Evolutionary conservation across 2,113 vertebrate species (phyloP).

Genomic region (Lates calcarifer): DNA sequence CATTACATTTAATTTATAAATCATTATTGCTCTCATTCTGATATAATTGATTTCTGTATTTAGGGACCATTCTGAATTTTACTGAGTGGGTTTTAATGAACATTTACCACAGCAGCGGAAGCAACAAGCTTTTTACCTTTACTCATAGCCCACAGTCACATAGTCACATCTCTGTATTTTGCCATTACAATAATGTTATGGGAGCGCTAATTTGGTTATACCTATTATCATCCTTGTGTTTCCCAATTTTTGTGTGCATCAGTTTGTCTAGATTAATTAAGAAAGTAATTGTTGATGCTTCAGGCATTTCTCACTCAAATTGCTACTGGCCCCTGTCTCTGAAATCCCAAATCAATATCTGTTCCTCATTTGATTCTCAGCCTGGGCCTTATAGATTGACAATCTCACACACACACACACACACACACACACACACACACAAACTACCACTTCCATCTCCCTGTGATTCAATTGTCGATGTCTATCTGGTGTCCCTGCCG

Average conservation of each 20-base stretch:
- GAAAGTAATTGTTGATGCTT: conserved; percentile 57
- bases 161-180: not conserved
- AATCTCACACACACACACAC: conserved; percentile 18
- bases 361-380: conserved; percentile 57
- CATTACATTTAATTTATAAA: conserved; percentile 1
- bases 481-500: conserved; percentile 41
- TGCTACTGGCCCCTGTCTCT: conserved; percentile 43
- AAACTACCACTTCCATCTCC: conserved; percentile 17
- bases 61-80: not conserved
- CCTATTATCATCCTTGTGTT: conserved; percentile 18
- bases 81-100: not conserved
- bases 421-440: conserved; percentile 14
- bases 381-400: conserved; percentile 46
- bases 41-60: not conserved
- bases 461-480: conserved; percentile 54
- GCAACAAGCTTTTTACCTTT: conserved; percentile 3
- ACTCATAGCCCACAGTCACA: not conserved
- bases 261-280: conserved; percentile 45
- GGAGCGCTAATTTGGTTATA: not conserved
- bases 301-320: conserved; percentile 52
- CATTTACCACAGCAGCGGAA: not conserved
- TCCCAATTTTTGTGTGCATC: not conserved
- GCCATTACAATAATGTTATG: not conserved
- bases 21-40: not conserved
- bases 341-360: conserved; percentile 73